Conservation (phyloP, 2,888 invertebrate species). For the Hymenopus coronatus region DNA sequence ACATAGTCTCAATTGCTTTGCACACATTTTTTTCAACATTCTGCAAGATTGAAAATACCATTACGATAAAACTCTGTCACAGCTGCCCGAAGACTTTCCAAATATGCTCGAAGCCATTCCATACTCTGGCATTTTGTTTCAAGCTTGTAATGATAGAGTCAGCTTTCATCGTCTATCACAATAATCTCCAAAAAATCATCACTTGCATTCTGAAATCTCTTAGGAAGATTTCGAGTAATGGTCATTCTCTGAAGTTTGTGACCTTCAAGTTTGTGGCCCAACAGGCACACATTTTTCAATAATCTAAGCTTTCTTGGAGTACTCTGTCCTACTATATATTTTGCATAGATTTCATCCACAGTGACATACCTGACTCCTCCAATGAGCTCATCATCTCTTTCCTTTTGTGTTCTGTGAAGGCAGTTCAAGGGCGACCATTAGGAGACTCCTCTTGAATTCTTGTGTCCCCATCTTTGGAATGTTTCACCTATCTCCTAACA, state of each 20-base stretch:
- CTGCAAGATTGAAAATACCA: too few species aligned
- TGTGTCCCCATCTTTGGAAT: too few species aligned
- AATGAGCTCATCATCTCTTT: too few species aligned
- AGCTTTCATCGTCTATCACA: conserved; percentile 3
- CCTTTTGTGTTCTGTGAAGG: too few species aligned
- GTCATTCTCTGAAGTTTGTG: background rate
- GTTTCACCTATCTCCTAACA: too few species aligned
- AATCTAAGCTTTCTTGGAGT: background rate
- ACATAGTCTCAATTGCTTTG: too few species aligned
- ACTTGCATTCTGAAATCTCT: background rate
- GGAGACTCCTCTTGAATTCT: too few species aligned
- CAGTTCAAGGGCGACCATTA: too few species aligned
- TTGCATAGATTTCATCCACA: background rate
- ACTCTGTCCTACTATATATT: background rate
- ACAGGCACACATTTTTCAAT: background rate
- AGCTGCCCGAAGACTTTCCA: too few species aligned
- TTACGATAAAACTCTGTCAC: too few species aligned
- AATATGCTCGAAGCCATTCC: background rate
- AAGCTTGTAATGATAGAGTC: background rate
- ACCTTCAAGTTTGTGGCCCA: background rate
- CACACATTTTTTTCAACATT: too few species aligned
- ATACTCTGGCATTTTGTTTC: background rate
- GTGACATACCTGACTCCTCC: background rate
- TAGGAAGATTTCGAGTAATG: background rate
- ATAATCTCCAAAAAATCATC: background rate